A percentile compares a stretch with the other conserved stretches of the same genome.
Evolutionary conservation across 2,888 invertebrate genomes (phyloP).

Genomic region (Pseudococcus jackbeardsleyi): DNA sequence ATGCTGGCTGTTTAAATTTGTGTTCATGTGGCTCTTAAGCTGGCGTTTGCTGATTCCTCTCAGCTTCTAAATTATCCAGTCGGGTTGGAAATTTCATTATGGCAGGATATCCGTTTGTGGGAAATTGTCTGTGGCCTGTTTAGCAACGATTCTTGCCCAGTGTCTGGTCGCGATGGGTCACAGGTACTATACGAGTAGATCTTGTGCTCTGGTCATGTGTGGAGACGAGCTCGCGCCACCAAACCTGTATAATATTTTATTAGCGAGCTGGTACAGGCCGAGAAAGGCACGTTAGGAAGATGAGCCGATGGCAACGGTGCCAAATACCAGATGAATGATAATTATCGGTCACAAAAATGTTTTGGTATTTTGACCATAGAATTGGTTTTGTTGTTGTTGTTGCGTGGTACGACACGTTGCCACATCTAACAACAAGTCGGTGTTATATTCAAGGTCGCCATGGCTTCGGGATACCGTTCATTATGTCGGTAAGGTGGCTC

Average conservation of each 20-base stretch:
- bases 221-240: background rate
- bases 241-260: constrained; percentile 10
- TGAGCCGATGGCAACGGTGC: background rate
- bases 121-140: background rate
- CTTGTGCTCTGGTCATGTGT: background rate
- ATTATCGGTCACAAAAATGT: constrained; percentile 49
- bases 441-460: constrained; percentile 59
- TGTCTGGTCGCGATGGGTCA: background rate
- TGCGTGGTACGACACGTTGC: constrained; percentile 48
- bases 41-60: background rate
- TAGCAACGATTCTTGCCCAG: background rate
- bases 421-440: constrained; percentile 44
- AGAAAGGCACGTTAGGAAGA: background rate
- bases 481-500: constrained; percentile 41
- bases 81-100: background rate
- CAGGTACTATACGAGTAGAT: background rate
- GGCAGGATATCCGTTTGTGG: constrained; percentile 12
- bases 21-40: background rate
- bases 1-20: background rate
- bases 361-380: background rate
- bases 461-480: constrained; percentile 57
- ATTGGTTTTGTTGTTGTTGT: background rate
- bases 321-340: constrained; percentile 47
- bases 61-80: background rate
- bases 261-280: background rate